These are phyloP conservation scores for Vombatus ursinus DNA, from an alignment of 2,113 vertebrate genomes.

Conservation along the genomic window DNA sequence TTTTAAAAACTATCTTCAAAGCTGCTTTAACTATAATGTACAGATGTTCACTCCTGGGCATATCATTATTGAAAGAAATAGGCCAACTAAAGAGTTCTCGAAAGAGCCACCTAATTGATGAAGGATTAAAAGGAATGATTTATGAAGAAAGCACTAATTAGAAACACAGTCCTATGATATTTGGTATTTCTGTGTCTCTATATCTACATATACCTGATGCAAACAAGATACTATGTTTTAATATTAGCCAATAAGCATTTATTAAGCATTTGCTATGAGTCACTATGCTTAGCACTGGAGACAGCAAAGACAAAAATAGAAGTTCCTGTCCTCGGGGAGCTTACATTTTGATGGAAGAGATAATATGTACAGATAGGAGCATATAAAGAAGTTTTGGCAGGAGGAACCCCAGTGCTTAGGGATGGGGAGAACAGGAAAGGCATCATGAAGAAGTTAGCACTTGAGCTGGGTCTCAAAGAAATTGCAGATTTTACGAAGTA, in stretches of 20 bases:
- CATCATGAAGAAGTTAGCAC: background rate
- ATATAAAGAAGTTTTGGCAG: background rate
- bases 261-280: background rate
- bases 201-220: background rate
- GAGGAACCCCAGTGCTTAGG: background rate
- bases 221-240: background rate
- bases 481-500: background rate
- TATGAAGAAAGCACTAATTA: background rate
- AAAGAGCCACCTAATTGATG: background rate
- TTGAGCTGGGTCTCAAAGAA: background rate
- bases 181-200: background rate
- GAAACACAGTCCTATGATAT: background rate
- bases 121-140: background rate
- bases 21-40: background rate
- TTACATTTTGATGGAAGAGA: background rate
- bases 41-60: background rate
- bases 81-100: background rate
- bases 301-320: background rate
- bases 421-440: background rate
- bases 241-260: background rate
- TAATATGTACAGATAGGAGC: background rate
- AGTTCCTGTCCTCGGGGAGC: background rate
- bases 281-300: background rate
- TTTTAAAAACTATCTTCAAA: background rate
- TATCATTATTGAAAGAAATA: background rate